These are phyloP conservation scores for Brevipalpus yothersi DNA, from an alignment of 1,140 invertebrate genomes.

Conservation along the genomic window DNA sequence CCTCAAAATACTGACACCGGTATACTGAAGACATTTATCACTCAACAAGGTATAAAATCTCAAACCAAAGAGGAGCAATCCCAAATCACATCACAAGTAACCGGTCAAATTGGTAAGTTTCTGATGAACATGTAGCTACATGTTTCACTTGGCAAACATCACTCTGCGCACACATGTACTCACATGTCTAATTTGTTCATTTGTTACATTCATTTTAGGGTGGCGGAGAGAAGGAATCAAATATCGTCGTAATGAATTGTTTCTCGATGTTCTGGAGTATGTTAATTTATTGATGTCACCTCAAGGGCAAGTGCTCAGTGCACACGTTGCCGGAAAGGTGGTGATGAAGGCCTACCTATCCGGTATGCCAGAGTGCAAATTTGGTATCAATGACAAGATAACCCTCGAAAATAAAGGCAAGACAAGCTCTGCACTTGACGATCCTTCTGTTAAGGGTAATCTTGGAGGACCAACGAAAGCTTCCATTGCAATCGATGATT, in stretches of 20 bases:
- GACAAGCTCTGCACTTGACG: constrained; percentile 35
- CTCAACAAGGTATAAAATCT: constrained; percentile 95
- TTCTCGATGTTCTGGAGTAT: constrained; percentile 96
- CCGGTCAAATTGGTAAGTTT: constrained; percentile 8
- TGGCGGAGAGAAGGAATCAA: constrained; percentile 98
- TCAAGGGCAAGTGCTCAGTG: constrained; percentile 94
- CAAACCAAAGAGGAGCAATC: constrained; percentile 97
- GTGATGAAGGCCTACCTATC: constrained; percentile 99
- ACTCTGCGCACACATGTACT: background rate
- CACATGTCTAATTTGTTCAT: background rate
- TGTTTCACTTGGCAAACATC: background rate
- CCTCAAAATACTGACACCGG: constrained; percentile 99
- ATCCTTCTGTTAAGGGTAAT: constrained; percentile 34
- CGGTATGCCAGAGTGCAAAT: constrained; percentile 99
- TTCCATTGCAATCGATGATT: constrained; percentile 97
- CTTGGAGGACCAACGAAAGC: constrained; percentile 31
- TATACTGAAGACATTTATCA: constrained; percentile 96
- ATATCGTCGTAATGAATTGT: constrained; percentile 92
- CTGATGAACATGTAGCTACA: background rate
- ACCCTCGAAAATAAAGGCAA: constrained; percentile 91
- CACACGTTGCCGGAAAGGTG: constrained; percentile 96
- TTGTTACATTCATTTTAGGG: constrained; percentile 27
- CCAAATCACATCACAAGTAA: constrained; percentile 87
- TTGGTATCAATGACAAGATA: constrained; percentile 98
- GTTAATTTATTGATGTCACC: constrained; percentile 98